Base-by-base conservation (phyloP, 2,888 invertebrate species). In the Escarpia spicata region DNA sequence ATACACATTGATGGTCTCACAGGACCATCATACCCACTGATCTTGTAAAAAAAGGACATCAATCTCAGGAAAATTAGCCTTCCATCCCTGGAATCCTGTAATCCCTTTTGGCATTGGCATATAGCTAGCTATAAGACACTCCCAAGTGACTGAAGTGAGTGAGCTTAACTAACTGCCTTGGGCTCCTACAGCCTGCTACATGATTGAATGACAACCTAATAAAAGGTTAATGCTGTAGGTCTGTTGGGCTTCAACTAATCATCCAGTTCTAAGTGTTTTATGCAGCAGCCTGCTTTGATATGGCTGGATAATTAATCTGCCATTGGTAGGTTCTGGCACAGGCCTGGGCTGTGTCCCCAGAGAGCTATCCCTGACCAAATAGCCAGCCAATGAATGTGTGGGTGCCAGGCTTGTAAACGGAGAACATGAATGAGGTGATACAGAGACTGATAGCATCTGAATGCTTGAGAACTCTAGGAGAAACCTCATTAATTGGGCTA, bases 141-240 rank as follows among this genome's bases (percentile, higher is more conserved):
- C 52, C 52, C 52, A 12, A 9, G 52, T 52, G 52, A 9, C 52
- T 52, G 12, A 9, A 12, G 8, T 52, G 2, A 52, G 52, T 4
- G 12, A 52, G 52, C 37, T 37, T 37, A 37, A 37, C 52, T 52
- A 52, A 9, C 9, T n/a, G n/a, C 75, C 26, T 6, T 19, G 75
- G 75, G 26, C 75, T 4, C 19, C n/a, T 19, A 4, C 75, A 75
- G 75, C n/a, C 26, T 9, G 6, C 19, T n/a, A 75, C 75, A 75
- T 75, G 75, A 75, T 75, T 75, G 75, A 75, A n/a, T 75, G 75
- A 75, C 75, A 75, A 75, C 75, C 75, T 75, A 75, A 75, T 75
- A 75, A 75, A 75, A 75, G 75, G 26, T 75, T 75, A 75, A 75
- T 75, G 75, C 75, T 6, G n/a, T 26, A 19, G n/a, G 75, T 75